Percentiles rank a stretch among this genome's conserved stretches.
Conservation (phyloP, 2,888 invertebrate genomes). For the Branchellion lobata region DNA sequence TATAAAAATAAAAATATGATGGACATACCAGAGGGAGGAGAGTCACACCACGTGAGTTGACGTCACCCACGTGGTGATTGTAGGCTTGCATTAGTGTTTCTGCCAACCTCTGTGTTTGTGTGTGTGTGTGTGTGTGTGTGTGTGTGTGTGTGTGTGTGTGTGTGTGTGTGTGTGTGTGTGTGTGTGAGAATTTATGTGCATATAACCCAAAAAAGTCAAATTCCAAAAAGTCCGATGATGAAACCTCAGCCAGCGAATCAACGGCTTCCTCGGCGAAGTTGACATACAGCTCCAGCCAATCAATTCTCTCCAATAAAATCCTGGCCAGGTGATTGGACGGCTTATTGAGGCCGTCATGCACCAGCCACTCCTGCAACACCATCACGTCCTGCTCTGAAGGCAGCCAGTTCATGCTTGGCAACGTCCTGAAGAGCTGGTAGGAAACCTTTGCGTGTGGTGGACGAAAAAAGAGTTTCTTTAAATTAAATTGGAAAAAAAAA, state of each 20-base stretch:
- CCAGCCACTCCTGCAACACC: constrained; percentile 70
- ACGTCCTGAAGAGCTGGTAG: constrained; percentile 73
- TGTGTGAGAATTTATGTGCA: no score
- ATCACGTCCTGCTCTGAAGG: constrained; percentile 71
- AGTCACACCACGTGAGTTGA: no score
- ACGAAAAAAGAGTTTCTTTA: background rate
- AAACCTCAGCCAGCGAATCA: constrained; percentile 1
- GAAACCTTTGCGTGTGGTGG: constrained; percentile 65
- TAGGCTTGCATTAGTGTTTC: no score
- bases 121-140: no score
- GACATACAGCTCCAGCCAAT: constrained; percentile 66
- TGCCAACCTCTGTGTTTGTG: no score
- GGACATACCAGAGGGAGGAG: no score
- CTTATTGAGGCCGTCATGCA: constrained; percentile 68
- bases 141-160: no score
- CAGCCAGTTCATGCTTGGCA: constrained; percentile 73
- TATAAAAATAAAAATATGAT: no score
- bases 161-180: no score
- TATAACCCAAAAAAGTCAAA: no score
- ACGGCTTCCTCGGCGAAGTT: background rate
- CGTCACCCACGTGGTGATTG: no score
- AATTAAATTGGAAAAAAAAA: background rate
- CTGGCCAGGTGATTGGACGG: constrained; percentile 72
- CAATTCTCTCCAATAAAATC: constrained; percentile 71
- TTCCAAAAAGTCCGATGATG: no score